phyloP scores from a whole-genome alignment of 2,797 vertebrate species.

The Melanotaenia parkinsoni region DNA sequence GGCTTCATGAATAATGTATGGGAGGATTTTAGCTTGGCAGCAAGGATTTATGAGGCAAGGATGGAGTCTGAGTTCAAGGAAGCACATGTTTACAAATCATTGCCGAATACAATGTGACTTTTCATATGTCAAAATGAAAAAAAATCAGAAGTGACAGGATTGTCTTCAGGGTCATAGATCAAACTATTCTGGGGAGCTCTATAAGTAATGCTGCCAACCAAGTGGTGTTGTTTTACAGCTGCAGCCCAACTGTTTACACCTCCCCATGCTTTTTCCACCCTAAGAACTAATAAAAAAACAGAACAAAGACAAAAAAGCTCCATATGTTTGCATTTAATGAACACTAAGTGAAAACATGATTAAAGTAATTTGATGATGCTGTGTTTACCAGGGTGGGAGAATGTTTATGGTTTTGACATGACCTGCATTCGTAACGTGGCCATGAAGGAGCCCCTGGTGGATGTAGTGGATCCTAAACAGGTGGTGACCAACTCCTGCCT shows the following conservation, averaged over 20 bases:
- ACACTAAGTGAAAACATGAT: background rate
- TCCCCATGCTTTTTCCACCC: background rate
- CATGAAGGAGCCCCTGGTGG: constrained; percentile 97
- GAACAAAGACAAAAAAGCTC: background rate
- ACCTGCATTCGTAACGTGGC: constrained; percentile 98
- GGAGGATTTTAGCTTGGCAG: constrained; percentile 9
- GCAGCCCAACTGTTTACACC: constrained; percentile 1
- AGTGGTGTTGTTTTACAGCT: constrained; percentile 12
- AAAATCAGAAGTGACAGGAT: constrained; percentile 16
- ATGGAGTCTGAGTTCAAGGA: constrained; percentile 17
- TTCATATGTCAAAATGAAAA: constrained; percentile 38
- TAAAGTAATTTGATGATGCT: constrained; percentile 5
- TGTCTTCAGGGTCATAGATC: background rate
- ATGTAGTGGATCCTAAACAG: constrained; percentile 96
- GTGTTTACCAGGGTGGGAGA: constrained; percentile 94
- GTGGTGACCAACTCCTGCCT: constrained; percentile 97
- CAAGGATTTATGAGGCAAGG: constrained; percentile 16
- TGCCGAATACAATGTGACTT: constrained; percentile 27
- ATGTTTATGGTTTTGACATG: constrained; percentile 99
- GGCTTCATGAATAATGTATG: constrained; percentile 69
- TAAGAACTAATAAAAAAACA: background rate
- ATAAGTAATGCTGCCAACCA: background rate
- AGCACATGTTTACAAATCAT: constrained; percentile 36
- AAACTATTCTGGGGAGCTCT: constrained; percentile 5
- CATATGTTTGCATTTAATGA: constrained; percentile 4